A percentile compares a stretch with the other conserved stretches of the same genome.
These are phyloP conservation scores for Ommatoiulus sabulosus DNA, from an alignment of 2,888 invertebrate species.

Conservation along the genomic window DNA sequence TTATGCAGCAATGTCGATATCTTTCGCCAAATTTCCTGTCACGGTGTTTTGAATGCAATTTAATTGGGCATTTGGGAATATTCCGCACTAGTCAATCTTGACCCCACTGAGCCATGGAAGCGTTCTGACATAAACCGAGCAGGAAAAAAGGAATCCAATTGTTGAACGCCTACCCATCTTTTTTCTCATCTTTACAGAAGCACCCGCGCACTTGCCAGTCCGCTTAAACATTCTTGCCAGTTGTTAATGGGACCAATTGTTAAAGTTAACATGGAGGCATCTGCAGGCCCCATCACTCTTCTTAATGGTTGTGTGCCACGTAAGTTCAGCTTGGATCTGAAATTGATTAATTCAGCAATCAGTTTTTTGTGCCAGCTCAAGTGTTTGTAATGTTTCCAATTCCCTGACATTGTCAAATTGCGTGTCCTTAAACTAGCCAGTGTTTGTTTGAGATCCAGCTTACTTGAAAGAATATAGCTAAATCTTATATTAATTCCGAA, in stretches of 20 bases:
- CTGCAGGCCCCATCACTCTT: slow-evolving; percentile 42
- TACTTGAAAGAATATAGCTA: too few species aligned
- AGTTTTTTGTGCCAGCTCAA: background rate
- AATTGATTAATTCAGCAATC: background rate
- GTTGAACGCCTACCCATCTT: slow-evolving; percentile 8
- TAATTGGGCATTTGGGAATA: too few species aligned
- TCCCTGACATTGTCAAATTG: background rate
- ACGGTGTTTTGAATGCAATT: too few species aligned
- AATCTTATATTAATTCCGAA: too few species aligned
- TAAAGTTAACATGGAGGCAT: slow-evolving; percentile 52
- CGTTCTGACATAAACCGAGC: background rate
- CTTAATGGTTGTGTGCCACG: slow-evolving; percentile 48
- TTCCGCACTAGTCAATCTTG: too few species aligned
- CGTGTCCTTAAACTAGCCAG: background rate
- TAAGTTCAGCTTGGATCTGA: slow-evolving; percentile 20
- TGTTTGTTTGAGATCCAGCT: too few species aligned
- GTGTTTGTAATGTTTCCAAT: background rate
- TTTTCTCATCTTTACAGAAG: slow-evolving; percentile 38
- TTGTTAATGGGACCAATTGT: slow-evolving; percentile 57
- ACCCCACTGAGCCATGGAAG: too few species aligned
- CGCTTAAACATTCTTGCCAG: background rate
- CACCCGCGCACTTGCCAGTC: slow-evolving; percentile 4
- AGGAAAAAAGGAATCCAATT: background rate
- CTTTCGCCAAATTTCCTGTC: too few species aligned
- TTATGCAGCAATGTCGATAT: too few species aligned